These are phyloP conservation scores for Hirtodrosophila histrioides DNA, from an alignment of 2,888 invertebrate genomes.

Conservation along the genomic window DNA sequence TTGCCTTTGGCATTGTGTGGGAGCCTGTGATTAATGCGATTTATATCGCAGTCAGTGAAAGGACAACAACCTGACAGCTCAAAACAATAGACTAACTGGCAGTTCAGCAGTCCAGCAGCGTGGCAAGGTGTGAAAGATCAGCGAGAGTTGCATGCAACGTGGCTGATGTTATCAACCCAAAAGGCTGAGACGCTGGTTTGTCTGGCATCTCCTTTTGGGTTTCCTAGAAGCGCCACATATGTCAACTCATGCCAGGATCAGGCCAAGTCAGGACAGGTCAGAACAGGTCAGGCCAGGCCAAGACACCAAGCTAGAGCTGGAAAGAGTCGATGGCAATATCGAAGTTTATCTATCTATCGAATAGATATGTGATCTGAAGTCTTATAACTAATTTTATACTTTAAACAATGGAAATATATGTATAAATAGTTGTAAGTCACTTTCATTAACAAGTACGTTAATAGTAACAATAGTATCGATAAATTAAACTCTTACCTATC, in stretches of 20 bases:
- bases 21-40: conserved; percentile 69
- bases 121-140: conserved; percentile 50
- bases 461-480: no score
- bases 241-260: background rate
- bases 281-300: no score
- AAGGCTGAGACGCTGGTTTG: conserved; percentile 63
- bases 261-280: no score
- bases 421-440: no score
- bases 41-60: conserved; percentile 55
- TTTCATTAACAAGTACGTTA: no score
- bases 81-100: conserved; percentile 51
- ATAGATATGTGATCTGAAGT: no score
- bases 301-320: no score
- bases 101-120: conserved; percentile 15
- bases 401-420: no score
- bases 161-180: conserved; percentile 24
- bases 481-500: no score
- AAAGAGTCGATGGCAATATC: no score
- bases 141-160: conserved; percentile 28
- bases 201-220: conserved; percentile 38
- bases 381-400: no score
- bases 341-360: no score
- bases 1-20: conserved; percentile 37
- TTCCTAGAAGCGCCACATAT: conserved; percentile 47
- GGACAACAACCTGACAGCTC: conserved; percentile 44